Evolutionary conservation across 2,113 vertebrate species (phyloP).

Genomic region (Panthera tigris): DNA sequence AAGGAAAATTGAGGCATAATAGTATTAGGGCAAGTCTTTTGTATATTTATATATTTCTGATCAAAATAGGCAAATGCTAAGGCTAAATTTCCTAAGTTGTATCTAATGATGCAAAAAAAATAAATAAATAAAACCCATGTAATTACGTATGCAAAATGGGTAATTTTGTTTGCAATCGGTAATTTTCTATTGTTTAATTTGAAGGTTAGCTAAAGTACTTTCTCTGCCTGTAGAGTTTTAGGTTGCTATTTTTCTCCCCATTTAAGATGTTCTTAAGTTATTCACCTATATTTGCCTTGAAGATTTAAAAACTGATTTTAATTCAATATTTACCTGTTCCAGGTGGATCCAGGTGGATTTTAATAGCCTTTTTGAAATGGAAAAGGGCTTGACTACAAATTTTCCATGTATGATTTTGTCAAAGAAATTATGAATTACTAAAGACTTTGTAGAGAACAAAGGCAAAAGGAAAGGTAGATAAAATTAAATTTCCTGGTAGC

Average conservation of each 20-base stretch:
- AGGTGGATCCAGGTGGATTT: not conserved
- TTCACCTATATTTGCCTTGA: not conserved
- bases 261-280: not conserved
- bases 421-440: not conserved
- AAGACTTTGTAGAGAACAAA: not conserved
- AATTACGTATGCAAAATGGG: constrained; percentile 50
- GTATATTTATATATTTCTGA: constrained; percentile 1
- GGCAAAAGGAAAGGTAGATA: no score
- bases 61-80: not conserved
- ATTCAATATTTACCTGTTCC: not conserved
- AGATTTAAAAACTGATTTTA: not conserved
- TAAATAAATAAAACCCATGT: not conserved
- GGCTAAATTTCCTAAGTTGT: constrained; percentile 45
- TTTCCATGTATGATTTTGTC: not conserved
- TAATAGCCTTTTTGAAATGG: not conserved
- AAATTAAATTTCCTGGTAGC: no score
- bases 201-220: constrained; percentile 52
- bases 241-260: not conserved
- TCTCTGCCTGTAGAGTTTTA: not conserved
- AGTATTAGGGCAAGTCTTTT: not conserved
- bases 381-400: not conserved
- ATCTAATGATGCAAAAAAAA: constrained; percentile 46
- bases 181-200: constrained; percentile 69
- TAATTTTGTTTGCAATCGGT: constrained; percentile 54
- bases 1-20: not conserved